Evolutionary conservation across 2,888 invertebrate genomes (phyloP), one percentile per base, ranked within the genome.

Genomic region (Agelastica alni): DNA sequence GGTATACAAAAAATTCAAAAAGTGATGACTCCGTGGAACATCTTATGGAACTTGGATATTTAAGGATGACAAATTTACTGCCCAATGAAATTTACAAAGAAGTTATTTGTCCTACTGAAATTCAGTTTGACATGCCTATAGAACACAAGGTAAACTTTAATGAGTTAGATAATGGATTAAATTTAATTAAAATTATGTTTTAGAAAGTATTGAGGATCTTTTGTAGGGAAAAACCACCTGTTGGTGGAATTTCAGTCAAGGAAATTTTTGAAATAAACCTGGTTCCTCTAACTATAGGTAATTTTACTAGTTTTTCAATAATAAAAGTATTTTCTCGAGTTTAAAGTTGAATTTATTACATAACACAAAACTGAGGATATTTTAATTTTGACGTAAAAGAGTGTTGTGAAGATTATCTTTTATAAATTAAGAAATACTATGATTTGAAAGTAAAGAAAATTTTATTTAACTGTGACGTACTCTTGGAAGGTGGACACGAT

Each of bases 231-330:
- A 89, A 92, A 63, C 93, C 95, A 37, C 96, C 96, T 0, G 98
- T 98, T 4, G 97, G 96, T n/a, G 99, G 99, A 2, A 99, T 99
- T 65, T 92, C 96, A 0, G 95, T 99, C 9, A 99, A 98, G 75
- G 98, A 99, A 73, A 96, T 97, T 78, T 96, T 99, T 76, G 99
- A 99, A 80, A 95, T 98, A 61, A 97, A 97, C 78, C 90, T 98
- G 34, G 93, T 95, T 9, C 97, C 98, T 5, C 85, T 98, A 56
- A 89, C 91, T 1, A 93, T 93, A 70, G 89, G 93, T 86, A 70
- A 73, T 70, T 20, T 39, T 12, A 7, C 6, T 26, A 26, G 6
- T 43, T 31, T 10, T 47, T n/a, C n/a, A n/a, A n/a, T n/a, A n/a
- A n/a, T n/a, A n/a, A n/a, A n/a, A n/a, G n/a, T n/a, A n/a, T n/a